Conservation (phyloP, 2,113 vertebrate genomes). For the Corythornis madagascariensis region DNA sequence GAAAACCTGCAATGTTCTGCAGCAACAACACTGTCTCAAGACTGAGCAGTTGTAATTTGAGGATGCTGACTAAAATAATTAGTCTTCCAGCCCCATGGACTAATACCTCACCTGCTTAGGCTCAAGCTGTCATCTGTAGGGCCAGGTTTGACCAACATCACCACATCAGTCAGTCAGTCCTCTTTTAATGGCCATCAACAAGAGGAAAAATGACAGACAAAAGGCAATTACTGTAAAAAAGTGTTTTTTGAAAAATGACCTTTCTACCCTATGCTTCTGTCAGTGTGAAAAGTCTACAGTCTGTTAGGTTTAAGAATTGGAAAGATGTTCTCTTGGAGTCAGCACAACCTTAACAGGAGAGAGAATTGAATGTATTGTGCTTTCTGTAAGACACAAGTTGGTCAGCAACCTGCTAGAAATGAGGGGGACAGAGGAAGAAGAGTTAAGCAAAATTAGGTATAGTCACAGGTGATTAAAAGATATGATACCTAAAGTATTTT, state of each 20-base stretch:
- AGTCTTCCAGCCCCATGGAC: not conserved
- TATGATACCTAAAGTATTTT: not conserved
- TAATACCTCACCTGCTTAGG: not conserved
- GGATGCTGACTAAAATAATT: not conserved
- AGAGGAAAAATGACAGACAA: constrained; percentile 40
- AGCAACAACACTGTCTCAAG: not conserved
- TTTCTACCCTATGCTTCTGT: not conserved
- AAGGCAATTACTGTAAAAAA: constrained; percentile 40
- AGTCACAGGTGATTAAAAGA: not conserved
- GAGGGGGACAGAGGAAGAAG: not conserved
- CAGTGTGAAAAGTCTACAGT: not conserved
- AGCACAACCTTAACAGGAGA: not conserved
- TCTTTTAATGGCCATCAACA: constrained; percentile 16
- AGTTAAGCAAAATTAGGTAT: not conserved
- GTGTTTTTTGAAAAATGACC: constrained; percentile 28
- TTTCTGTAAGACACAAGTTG: not conserved
- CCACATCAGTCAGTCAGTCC: not conserved
- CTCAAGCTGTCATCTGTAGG: not conserved
- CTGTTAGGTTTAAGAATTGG: not conserved
- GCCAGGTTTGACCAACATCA: not conserved
- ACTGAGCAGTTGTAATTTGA: not conserved
- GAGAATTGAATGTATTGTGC: not conserved
- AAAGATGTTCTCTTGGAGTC: not conserved
- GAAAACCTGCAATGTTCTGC: not conserved
- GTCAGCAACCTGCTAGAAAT: not conserved